Conservation (phyloP, 1,140 invertebrate genomes). For the Trichogramma pretiosum region DNA sequence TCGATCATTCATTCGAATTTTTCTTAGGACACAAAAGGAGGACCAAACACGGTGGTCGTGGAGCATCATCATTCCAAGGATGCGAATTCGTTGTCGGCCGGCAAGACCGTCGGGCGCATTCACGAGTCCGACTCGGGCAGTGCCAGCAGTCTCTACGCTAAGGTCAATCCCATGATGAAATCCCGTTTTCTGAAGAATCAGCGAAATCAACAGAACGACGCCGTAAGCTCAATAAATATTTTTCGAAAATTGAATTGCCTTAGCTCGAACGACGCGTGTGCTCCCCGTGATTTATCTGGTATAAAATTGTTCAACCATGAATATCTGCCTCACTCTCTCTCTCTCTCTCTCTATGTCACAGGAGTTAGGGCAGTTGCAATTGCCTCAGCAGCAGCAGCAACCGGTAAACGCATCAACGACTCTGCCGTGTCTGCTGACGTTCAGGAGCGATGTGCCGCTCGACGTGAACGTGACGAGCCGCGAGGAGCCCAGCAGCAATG, state of each 20-base stretch:
- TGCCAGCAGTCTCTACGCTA: slow-evolving; percentile 40
- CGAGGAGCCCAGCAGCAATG: slow-evolving; percentile 23
- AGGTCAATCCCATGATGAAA: slow-evolving; percentile 39
- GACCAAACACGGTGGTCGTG: slow-evolving; percentile 37
- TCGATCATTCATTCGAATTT: neutral
- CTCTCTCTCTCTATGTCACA: no score
- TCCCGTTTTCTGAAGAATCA: slow-evolving; percentile 23
- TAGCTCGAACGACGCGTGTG: no score
- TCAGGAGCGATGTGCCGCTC: slow-evolving; percentile 3
- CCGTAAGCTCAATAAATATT: no score
- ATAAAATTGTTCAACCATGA: no score
- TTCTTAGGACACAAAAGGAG: slow-evolving; percentile 4
- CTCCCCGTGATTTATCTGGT: no score
- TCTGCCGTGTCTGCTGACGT: neutral
- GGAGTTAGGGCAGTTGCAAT: neutral
- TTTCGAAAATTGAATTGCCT: no score
- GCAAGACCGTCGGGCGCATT: slow-evolving; percentile 35
- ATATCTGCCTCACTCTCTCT: no score
- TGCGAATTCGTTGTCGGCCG: no score
- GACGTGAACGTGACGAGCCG: slow-evolving; percentile 69
- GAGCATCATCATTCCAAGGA: slow-evolving; percentile 63
- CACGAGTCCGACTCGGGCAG: slow-evolving; percentile 39
- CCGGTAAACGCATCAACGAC: slow-evolving; percentile 4
- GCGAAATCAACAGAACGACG: slow-evolving; percentile 1
- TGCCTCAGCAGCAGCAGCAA: neutral